Evolutionary conservation across 2,797 vertebrate species (phyloP).

Genomic region (Graptemys geographica): DNA sequence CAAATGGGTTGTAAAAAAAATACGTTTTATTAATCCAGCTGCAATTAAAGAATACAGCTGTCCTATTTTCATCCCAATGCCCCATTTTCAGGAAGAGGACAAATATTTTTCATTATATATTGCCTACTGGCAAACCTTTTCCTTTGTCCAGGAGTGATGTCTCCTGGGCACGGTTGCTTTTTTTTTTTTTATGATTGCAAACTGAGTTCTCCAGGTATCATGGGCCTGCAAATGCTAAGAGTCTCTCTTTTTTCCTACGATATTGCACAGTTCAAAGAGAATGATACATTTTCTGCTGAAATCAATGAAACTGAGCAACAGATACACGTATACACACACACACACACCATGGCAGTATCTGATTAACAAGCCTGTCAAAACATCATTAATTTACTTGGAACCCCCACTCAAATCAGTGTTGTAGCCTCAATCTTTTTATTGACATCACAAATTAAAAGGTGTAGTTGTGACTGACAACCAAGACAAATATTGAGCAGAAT

Average conservation of each 20-base stretch:
- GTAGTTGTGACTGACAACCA: background rate
- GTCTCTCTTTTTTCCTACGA: slow-evolving; percentile 62
- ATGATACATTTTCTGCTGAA: slow-evolving; percentile 77
- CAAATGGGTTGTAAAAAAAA: slow-evolving; percentile 79
- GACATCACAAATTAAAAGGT: background rate
- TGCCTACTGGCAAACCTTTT: slow-evolving; percentile 73
- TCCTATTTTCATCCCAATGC: slow-evolving; percentile 64
- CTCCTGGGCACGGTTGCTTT: slow-evolving; percentile 77
- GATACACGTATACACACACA: background rate
- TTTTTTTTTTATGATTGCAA: slow-evolving; percentile 81
- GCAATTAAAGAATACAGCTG: slow-evolving; percentile 82
- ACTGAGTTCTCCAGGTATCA: slow-evolving; percentile 77
- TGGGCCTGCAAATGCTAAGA: slow-evolving; percentile 58
- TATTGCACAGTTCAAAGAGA: slow-evolving; percentile 79
- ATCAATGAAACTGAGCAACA: slow-evolving; percentile 64
- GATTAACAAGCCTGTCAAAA: slow-evolving; percentile 37
- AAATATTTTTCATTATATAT: slow-evolving; percentile 77
- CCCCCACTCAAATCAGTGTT: background rate
- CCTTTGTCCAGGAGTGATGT: slow-evolving; percentile 70
- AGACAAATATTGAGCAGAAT: background rate
- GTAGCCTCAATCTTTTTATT: background rate
- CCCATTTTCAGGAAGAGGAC: slow-evolving; percentile 72
- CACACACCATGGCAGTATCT: slow-evolving; percentile 15
- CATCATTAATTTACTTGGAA: slow-evolving; percentile 29
- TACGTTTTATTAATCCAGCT: slow-evolving; percentile 80